Base-by-base conservation (phyloP, 35 echinoderm and acorn worm species). In the Eucidaris tribuloides region DNA sequence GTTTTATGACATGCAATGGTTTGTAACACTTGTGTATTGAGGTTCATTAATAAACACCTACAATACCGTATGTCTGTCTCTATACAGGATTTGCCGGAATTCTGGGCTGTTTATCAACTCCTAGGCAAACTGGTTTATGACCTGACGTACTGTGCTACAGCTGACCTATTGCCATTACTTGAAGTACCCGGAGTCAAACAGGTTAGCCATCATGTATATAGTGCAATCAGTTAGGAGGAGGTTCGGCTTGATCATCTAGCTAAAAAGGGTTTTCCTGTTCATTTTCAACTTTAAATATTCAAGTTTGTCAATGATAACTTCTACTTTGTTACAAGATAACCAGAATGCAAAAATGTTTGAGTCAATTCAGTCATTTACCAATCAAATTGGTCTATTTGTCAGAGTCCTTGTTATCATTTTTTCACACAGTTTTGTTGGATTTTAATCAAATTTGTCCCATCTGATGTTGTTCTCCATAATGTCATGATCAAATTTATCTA, bases 101-200 rank as follows among this genome's bases (percentile, higher is more conserved):
- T 96, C 76, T 96, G 93, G 93, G 93, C 93, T 36, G 85, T 91
- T 56, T 84, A 96, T 43, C 93, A 96, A 61, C 89, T 96, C 14
- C 84, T 96, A 7, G 79, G 80, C 4, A 90, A 96, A 60, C 78
- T 96, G 22, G 83, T 89, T 58, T 87, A 87, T 79, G 93, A 96
- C 81, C 79, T 96, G 20, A 83, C 93, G 1, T 91, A 96, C 33
- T 91, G 88, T 42, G 82, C 93, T 33, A 96, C 93, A 38, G 58
- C 88, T 57, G 93, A 96, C 44, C 61, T 96, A 39, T n/a, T 96
- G 46, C 81, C 93, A 22, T 77, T 96, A n/a, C 80, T 96, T 57
- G 93, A 96, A 62, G 65, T 96, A 11, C 79, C 93, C 42, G 93
- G 93, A 7, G 93, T 96, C 27, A 96, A 96, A 84, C 92, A 90